Evolutionary conservation across 2,797 vertebrate species (phyloP), one percentile per base, ranked within the genome.

Genomic region (Limnodromus scolopaceus): DNA sequence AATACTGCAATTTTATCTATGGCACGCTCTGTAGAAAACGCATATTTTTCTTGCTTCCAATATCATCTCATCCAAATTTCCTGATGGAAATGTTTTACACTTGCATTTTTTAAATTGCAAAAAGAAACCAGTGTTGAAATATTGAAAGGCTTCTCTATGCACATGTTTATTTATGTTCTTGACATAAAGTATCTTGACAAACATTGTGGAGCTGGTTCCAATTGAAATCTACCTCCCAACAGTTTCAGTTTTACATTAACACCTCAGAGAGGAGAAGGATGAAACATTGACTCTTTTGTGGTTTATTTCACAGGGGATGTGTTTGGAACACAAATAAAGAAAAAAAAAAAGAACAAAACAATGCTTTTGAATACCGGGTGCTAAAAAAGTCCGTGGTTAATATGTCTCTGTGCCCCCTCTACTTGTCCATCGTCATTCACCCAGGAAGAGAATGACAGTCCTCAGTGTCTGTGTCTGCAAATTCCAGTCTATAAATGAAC

Each of bases 161-260:
- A 61, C 41, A 45, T 77, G 54, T 72, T 93, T 92, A 64, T 91
- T 89, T 89, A 75, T 89, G 80, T 70, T 80, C 82, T 87, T 85
- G 75, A 89, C 82, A 85, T 16, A 11, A 60, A 48, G 36, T 57
- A 38, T 36, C 77, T 88, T 68, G 81, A 71, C 61, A 91, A 82
- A 91, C 89, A 79, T n/a, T 6, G 3, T 51, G 63, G 30, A 16
- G 34, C 82, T 89, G 7, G n/a, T 79, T 87, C 51, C 71, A 36
- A 32, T 16, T 65, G 93, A 69, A 92, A 76, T 36, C 46, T 39
- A 65, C 38, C 54, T 76, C 79, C 79, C 64, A n/a, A 76, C 58
- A 20, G 71, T 46, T 71, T 68, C 61, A 61, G 66, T 22, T 89
- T 43, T 71, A 53, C 66, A 53, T 79, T 65, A 83, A 82, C 66